Percentiles rank a stretch among this genome's conserved stretches.
These are phyloP conservation scores for Rotaria socialis DNA, from an alignment of 2,888 invertebrate genomes.

Conservation along the genomic window DNA sequence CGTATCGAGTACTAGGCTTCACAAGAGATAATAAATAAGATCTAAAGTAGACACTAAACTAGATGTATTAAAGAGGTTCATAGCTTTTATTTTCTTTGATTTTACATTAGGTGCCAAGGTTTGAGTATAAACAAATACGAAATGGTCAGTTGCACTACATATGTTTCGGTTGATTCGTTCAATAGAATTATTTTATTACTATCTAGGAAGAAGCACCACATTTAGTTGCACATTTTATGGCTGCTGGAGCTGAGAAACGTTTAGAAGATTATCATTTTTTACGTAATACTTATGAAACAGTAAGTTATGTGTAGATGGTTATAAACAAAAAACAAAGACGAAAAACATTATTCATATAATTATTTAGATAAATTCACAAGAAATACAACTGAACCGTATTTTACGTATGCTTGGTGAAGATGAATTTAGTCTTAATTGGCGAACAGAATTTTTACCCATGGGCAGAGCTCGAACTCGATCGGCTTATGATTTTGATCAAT, in stretches of 20 bases:
- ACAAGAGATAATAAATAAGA: background rate
- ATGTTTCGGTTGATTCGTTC: background rate
- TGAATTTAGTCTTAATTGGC: background rate
- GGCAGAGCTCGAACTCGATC: background rate
- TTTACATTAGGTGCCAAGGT: background rate
- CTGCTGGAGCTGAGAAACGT: slow-evolving; percentile 25
- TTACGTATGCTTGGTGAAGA: slow-evolving; percentile 33
- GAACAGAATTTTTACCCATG: background rate
- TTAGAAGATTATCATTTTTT: slow-evolving; percentile 27
- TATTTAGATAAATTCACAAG: background rate
- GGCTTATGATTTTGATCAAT: background rate
- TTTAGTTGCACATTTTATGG: slow-evolving; percentile 15
- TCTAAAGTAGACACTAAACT: background rate
- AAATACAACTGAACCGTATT: slow-evolving; percentile 27
- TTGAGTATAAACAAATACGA: background rate
- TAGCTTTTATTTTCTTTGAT: background rate
- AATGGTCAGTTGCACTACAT: background rate
- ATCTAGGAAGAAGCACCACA: background rate
- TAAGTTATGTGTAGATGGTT: background rate
- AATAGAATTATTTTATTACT: background rate
- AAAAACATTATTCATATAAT: too few relatives aligned
- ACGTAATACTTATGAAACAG: slow-evolving; percentile 19
- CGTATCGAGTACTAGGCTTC: background rate
- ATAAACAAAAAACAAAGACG: too few relatives aligned
- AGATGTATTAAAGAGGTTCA: background rate